Evolutionary conservation across 2,888 invertebrate species (phyloP), one percentile per base, ranked within the genome.

Genomic region (Leucoptera coffeella): DNA sequence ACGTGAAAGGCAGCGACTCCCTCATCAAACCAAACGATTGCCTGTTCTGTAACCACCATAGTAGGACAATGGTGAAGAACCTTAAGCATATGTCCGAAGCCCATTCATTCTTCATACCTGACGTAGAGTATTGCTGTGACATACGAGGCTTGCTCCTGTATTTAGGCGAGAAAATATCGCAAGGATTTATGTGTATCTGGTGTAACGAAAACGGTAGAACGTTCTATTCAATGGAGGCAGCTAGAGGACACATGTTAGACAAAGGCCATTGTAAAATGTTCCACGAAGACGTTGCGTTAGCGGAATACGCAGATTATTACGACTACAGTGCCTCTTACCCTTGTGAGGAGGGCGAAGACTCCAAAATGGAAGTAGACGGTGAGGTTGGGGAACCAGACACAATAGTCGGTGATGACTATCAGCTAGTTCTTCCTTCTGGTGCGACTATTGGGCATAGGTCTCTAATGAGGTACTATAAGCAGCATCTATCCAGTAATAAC

Each of bases 101-200:
- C 5, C 99, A 99, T 73, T 90, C 93, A 12, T 99, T 99, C 67
- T 95, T 94, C 48, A 78, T 99, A 40, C 96, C 97, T 2, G 96
- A 99, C 59, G 71, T 85, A 14, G 94, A 97, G 44, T 97, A 80
- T 55, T 85, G 95, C 45, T 60, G 71, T 12, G 86, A 97, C 58
- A 55, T 95, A 8, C 82, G 83, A 50, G 93, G 91, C 2, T 67
- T 99, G 4, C 61, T 99, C 4, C 69, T 78, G 27, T 95, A 95
- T 61, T 73, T 99, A 32, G 86, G 84, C 24, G 85, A 86, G 47
- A 89, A 90, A 65, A 74, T 57, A 35, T 75, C 72, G 35, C 62
- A 55, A 37, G 74, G 71, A 2, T 85, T 69, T 37, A 82, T 85
- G 71, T 97, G 97, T 50, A 55, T 97, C 22, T 95, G 91, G 91